Conservation (phyloP, 2,113 vertebrate genomes). For the Pogonocichla stellata region DNA sequence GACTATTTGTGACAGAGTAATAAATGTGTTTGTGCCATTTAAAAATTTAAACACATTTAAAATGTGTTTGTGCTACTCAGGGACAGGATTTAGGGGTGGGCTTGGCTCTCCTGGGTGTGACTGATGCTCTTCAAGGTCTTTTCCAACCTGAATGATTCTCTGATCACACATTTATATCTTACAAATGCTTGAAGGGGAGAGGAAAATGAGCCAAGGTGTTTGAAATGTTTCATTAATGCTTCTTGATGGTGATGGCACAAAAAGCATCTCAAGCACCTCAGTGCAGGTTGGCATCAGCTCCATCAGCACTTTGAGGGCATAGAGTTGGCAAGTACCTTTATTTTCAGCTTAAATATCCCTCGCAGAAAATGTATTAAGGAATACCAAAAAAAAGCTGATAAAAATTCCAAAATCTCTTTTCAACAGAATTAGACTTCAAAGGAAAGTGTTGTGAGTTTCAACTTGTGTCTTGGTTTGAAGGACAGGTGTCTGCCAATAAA, state of each 20-base stretch:
- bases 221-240: background rate
- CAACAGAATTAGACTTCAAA: background rate
- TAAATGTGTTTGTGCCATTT: background rate
- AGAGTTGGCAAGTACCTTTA: rapidly evolving
- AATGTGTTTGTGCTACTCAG: background rate
- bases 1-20: background rate
- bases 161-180: background rate
- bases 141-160: background rate
- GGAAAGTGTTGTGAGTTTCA: rapidly evolving
- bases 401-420: background rate
- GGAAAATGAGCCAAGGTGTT: rapidly evolving
- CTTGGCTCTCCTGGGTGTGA: background rate
- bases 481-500: too few species aligned
- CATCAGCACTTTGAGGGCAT: rapidly evolving
- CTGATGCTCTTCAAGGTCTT: background rate
- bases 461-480: too few species aligned
- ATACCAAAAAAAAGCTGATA: background rate
- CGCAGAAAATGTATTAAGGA: background rate
- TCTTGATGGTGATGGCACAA: background rate
- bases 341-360: background rate
- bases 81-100: background rate
- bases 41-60: too few species aligned
- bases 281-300: background rate
- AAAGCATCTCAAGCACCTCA: background rate
- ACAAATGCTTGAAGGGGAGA: background rate